Conservation (phyloP, 2,888 invertebrate genomes). For the Isoperla grammatica region DNA sequence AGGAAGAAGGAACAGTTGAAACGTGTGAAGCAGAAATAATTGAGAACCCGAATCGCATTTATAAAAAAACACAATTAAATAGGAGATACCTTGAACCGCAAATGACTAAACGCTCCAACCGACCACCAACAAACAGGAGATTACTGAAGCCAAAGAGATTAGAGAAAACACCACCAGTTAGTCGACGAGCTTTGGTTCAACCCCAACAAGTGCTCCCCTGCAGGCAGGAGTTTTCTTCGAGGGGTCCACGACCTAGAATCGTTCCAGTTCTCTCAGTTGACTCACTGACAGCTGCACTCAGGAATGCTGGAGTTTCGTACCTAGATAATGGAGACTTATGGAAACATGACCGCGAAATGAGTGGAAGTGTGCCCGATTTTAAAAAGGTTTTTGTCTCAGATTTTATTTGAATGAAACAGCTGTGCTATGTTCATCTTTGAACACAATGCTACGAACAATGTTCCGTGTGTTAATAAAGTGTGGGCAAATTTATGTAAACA, state of each 20-base stretch:
- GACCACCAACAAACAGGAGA: not conserved
- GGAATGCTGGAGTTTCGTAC: constrained; percentile 41
- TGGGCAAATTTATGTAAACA: no score
- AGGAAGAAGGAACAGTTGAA: no score
- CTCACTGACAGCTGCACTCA: constrained; percentile 41
- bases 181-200: constrained; percentile 22
- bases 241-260: constrained; percentile 27
- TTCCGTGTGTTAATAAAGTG: no score
- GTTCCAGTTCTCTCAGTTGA: constrained; percentile 41
- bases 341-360: constrained; percentile 40
- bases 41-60: constrained; percentile 25
- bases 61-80: constrained; percentile 31
- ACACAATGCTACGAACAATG: no score
- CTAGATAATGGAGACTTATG: constrained; percentile 43
- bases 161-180: constrained; percentile 32
- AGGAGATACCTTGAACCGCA: not conserved
- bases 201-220: constrained; percentile 21
- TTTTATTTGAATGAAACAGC: constrained; percentile 38
- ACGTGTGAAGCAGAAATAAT: not conserved
- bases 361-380: constrained; percentile 50
- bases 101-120: not conserved
- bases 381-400: constrained; percentile 52
- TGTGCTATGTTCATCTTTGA: no score
- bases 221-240: constrained; percentile 16
- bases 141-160: constrained; percentile 37